phyloP scores from a whole-genome alignment of 2,888 invertebrate genomes.

The Ennomos quercinarius region DNA sequence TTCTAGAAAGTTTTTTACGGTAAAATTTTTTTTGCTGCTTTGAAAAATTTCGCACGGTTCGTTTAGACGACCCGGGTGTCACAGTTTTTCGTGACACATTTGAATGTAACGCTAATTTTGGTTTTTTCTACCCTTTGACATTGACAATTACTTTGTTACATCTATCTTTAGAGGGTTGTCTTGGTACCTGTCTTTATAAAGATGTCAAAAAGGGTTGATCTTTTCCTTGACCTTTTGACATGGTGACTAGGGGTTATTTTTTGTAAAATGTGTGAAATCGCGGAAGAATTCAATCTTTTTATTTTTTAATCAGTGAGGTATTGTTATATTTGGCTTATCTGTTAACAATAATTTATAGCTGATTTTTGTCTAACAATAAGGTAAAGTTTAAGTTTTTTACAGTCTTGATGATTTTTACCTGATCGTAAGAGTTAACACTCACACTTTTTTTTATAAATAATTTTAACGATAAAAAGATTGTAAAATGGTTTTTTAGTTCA shows the following conservation, averaged over 20 bases:
- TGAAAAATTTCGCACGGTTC: constrained; percentile 81
- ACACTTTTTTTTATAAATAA: too few relatives aligned
- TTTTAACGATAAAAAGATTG: too few relatives aligned
- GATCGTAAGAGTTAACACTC: too few relatives aligned
- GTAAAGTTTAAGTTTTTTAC: background rate
- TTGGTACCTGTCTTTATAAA: constrained; percentile 67
- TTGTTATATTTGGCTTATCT: constrained; percentile 48
- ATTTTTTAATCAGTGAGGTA: constrained; percentile 57
- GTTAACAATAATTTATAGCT: constrained; percentile 10
- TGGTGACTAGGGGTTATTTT: constrained; percentile 58
- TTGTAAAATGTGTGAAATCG: constrained; percentile 60
- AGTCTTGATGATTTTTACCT: background rate
- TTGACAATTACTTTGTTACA: constrained; percentile 60
- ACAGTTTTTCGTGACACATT: constrained; percentile 53
- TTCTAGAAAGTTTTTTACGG: constrained; percentile 41
- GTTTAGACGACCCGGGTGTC: constrained; percentile 68
- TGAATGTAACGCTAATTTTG: constrained; percentile 81
- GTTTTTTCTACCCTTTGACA: constrained; percentile 68
- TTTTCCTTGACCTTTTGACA: constrained; percentile 74
- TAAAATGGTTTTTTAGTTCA: too few relatives aligned
- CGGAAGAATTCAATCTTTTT: constrained; percentile 42
- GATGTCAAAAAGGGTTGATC: constrained; percentile 69
- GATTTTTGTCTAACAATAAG: constrained; percentile 20
- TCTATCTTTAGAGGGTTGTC: constrained; percentile 64
- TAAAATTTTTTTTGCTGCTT: constrained; percentile 51